phyloP scores from a whole-genome alignment of 2,888 invertebrate species.

The Hypercompe scribonia region DNA sequence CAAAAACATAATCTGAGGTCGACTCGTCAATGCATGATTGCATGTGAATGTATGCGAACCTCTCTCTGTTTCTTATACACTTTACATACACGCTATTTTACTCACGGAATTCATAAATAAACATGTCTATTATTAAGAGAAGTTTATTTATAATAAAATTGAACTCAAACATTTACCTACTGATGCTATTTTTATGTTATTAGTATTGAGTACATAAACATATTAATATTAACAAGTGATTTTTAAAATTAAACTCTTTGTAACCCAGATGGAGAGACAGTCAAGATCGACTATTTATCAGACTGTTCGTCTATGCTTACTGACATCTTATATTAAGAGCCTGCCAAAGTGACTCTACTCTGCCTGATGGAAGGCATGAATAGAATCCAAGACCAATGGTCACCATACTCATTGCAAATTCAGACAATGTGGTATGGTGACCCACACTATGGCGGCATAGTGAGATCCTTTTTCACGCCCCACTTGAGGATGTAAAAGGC shows the following conservation, averaged over 20 bases:
- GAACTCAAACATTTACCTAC: conserved; percentile 7
- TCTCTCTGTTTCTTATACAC: conserved; percentile 28
- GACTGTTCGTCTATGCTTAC: neutral
- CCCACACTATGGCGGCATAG: no score
- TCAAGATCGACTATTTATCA: neutral
- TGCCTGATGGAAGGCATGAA: no score
- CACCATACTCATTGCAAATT: no score
- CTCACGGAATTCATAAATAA: conserved; percentile 44
- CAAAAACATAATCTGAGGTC: conserved; percentile 55
- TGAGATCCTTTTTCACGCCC: no score
- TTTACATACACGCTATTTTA: conserved; percentile 57
- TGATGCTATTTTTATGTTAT: conserved; percentile 14
- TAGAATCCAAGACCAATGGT: no score
- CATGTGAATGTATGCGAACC: conserved; percentile 55
- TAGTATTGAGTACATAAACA: conserved; percentile 9
- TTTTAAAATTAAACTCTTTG: no score
- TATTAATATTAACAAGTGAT: conserved; percentile 1
- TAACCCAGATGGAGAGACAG: neutral
- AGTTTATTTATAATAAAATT: conserved; percentile 17
- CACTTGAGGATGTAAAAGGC: no score
- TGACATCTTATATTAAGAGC: neutral
- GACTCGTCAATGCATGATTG: conserved; percentile 54
- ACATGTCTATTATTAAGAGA: conserved; percentile 21
- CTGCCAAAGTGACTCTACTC: neutral
- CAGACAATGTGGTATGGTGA: no score